Conservation (phyloP, 1,140 invertebrate species). For the Diorhabda carinulata region DNA sequence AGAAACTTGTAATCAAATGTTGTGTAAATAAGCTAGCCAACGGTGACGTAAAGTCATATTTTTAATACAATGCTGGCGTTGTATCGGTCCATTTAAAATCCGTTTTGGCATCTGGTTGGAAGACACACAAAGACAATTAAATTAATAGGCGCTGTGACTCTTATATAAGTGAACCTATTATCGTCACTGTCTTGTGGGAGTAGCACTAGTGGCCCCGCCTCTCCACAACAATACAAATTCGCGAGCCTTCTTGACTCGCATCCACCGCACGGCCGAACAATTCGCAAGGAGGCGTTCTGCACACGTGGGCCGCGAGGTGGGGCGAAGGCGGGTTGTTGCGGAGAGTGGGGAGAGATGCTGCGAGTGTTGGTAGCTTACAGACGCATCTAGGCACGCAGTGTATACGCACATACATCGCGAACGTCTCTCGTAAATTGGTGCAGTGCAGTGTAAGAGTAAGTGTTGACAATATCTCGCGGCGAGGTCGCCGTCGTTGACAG, state of each 20-base stretch:
- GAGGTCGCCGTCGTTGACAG: slow-evolving; percentile 31
- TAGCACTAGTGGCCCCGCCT: slow-evolving; percentile 38
- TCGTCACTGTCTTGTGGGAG: slow-evolving; percentile 43
- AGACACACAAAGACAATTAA: slow-evolving; percentile 29
- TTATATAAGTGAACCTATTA: slow-evolving; percentile 35
- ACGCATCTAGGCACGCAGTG: slow-evolving; percentile 45
- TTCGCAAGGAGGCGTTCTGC: slow-evolving; percentile 42
- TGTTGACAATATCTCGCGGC: slow-evolving; percentile 31
- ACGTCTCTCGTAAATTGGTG: slow-evolving; percentile 20
- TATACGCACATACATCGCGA: slow-evolving; percentile 36
- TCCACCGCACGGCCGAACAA: slow-evolving; percentile 30
- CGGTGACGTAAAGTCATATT: not conserved
- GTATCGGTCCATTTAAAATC: slow-evolving; percentile 11
- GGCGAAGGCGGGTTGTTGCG: slow-evolving; percentile 25
- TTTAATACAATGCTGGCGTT: slow-evolving; percentile 4
- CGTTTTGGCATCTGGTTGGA: slow-evolving; percentile 15
- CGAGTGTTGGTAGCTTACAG: slow-evolving; percentile 33
- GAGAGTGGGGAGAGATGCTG: slow-evolving; percentile 32
- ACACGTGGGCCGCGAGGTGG: slow-evolving; percentile 42
- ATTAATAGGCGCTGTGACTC: slow-evolving; percentile 29
- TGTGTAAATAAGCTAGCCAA: not conserved
- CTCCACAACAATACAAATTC: slow-evolving; percentile 42
- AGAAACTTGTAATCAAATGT: too few species aligned
- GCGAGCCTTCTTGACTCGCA: slow-evolving; percentile 24
- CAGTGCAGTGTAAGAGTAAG: slow-evolving; percentile 26